Evolutionary conservation across 2,797 vertebrate species (phyloP).

Genomic region (Trachops cirrhosus): DNA sequence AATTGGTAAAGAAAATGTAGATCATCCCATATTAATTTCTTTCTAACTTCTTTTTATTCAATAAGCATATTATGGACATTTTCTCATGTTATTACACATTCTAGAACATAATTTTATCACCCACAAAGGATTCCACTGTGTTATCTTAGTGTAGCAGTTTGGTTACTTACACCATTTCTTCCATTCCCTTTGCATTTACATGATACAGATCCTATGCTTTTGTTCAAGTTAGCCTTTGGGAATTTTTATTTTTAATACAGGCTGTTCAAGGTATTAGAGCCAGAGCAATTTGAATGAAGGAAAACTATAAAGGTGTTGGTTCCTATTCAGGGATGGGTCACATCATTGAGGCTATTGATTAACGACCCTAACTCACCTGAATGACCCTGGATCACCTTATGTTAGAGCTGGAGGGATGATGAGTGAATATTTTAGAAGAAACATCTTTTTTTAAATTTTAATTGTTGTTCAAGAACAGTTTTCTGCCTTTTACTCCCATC

Average conservation of each 20-base stretch:
- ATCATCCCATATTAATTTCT: not conserved
- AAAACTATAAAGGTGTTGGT: not conserved
- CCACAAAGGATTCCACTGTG: not conserved
- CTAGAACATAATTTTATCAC: not conserved
- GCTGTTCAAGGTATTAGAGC: not conserved
- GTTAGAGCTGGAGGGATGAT: not conserved
- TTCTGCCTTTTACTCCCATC: no score
- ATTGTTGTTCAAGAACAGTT: no score
- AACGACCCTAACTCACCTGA: not conserved
- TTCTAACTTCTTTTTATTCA: not conserved
- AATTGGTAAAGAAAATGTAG: not conserved
- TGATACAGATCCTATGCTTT: not conserved
- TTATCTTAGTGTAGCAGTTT: not conserved
- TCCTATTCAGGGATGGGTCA: not conserved
- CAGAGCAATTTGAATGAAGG: not conserved
- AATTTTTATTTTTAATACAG: slow-evolving; percentile 34
- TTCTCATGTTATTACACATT: not conserved
- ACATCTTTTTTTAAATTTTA: no score
- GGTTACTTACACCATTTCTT: not conserved
- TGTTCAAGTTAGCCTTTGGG: not conserved
- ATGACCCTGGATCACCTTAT: not conserved
- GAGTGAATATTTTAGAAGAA: not conserved
- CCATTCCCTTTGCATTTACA: not conserved
- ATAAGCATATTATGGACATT: not conserved
- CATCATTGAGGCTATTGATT: not conserved